These are phyloP conservation scores for Microtus ochrogaster DNA, from an alignment of 2,113 vertebrate genomes.

Conservation along the genomic window DNA sequence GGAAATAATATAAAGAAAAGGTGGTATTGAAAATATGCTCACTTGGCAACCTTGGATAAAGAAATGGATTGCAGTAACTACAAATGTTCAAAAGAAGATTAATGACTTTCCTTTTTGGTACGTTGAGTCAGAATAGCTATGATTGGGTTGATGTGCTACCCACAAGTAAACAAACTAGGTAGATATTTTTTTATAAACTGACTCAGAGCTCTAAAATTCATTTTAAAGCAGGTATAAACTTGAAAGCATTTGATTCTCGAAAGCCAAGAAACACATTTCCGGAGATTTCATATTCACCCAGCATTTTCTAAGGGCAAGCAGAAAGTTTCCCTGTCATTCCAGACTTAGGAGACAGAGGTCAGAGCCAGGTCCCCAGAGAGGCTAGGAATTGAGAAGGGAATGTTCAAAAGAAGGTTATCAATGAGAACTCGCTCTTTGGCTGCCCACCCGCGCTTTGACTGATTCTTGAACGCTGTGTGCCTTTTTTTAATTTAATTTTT, in stretches of 20 bases:
- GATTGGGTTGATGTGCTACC: neutral
- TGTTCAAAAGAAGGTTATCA: neutral
- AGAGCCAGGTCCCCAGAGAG: neutral
- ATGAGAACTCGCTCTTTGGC: neutral
- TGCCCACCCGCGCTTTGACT: too few relatives aligned
- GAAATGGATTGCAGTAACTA: neutral
- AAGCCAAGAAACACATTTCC: neutral
- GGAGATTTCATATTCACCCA: neutral
- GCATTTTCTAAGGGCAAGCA: neutral
- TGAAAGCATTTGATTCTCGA: slow-evolving; percentile 14
- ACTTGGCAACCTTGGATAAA: slow-evolving; percentile 19
- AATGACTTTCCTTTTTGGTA: neutral
- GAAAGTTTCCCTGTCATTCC: neutral
- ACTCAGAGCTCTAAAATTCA: slow-evolving; percentile 30
- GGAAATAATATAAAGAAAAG: neutral
- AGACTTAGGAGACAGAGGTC: neutral
- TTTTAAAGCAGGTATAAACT: neutral
- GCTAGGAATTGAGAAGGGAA: neutral
- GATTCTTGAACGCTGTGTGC: too few relatives aligned
- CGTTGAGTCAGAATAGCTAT: neutral
- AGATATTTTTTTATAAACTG: neutral
- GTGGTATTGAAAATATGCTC: neutral
- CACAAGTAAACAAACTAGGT: neutral
- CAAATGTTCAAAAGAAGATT: neutral
- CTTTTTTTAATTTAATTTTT: too few relatives aligned